Percentiles rank a stretch among this genome's conserved stretches.
These are phyloP conservation scores for Linhomoeus sp. DNA, from an alignment of 2,888 invertebrate genomes.

Conservation along the genomic window DNA sequence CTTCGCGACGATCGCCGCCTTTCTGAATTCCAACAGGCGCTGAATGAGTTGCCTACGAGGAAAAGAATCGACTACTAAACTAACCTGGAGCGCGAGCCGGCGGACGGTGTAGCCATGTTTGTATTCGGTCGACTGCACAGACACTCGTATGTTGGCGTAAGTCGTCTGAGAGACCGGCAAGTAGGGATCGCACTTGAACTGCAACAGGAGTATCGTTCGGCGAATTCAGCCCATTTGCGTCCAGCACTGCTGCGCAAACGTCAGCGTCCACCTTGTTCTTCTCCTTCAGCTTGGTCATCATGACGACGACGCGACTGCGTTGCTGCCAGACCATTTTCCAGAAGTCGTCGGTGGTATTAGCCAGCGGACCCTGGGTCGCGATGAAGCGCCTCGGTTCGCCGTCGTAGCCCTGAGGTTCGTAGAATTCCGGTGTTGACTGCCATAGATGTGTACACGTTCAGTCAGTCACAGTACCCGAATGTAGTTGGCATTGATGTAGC, in stretches of 20 bases:
- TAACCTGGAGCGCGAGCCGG: constrained; percentile 35
- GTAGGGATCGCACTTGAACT: constrained; percentile 71
- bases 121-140: constrained; percentile 30
- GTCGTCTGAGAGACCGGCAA: constrained; percentile 40
- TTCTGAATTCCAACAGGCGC: constrained; percentile 11
- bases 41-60: neutral
- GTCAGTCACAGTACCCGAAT: constrained; percentile 55
- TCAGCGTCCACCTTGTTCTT: constrained; percentile 34
- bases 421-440: too few species aligned
- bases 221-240: too few species aligned
- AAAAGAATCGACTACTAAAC: neutral
- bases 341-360: constrained; percentile 74
- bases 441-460: too few species aligned
- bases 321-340: too few species aligned
- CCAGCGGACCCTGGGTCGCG: constrained; percentile 74
- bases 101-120: constrained; percentile 38
- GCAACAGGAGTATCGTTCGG: constrained; percentile 16
- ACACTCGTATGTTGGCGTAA: constrained; percentile 9
- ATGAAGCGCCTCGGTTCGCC: constrained; percentile 65
- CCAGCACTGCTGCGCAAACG: too few species aligned
- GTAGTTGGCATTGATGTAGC: constrained; percentile 83
- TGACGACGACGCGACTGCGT: constrained; percentile 46
- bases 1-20: constrained; percentile 27
- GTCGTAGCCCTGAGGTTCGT: constrained; percentile 46
- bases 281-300: constrained; percentile 73